These are phyloP conservation scores for Mya arenaria DNA, from an alignment of 1,140 invertebrate species.

Conservation along the genomic window DNA sequence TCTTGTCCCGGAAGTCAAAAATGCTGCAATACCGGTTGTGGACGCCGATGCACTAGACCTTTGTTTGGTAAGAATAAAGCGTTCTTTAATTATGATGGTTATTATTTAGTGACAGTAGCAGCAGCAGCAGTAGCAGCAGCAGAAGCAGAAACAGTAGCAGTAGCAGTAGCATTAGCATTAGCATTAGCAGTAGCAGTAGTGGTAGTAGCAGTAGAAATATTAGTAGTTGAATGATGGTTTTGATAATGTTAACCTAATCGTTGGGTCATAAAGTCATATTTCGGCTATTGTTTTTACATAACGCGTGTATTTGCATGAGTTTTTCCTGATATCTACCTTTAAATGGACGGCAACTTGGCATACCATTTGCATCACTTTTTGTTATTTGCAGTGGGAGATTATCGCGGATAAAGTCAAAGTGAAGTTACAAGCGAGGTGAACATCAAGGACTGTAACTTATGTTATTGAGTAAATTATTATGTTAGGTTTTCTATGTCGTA, in stretches of 20 bases:
- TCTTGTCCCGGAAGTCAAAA: no score
- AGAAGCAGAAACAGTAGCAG: not conserved
- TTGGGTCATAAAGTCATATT: not conserved
- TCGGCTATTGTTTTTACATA: not conserved
- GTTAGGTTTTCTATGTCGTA: no score
- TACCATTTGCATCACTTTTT: not conserved
- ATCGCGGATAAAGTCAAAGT: no score
- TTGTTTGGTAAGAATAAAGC: no score
- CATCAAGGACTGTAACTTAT: no score
- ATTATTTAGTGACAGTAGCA: not conserved
- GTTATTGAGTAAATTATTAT: no score
- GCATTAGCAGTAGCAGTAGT: not conserved
- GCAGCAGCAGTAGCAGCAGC: not conserved
- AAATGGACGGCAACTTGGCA: not conserved
- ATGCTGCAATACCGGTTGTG: no score
- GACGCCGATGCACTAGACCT: no score
- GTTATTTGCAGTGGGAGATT: not conserved
- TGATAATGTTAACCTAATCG: not conserved
- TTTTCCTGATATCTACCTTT: no score
- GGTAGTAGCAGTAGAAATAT: not conserved
- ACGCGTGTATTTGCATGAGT: not conserved
- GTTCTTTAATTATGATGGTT: no score
- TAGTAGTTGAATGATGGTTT: not conserved
- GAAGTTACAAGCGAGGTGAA: no score
- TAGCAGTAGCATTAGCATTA: not conserved